Evolutionary conservation across 2,797 vertebrate species (phyloP).

Genomic region (Chelidonichthys spinosus): DNA sequence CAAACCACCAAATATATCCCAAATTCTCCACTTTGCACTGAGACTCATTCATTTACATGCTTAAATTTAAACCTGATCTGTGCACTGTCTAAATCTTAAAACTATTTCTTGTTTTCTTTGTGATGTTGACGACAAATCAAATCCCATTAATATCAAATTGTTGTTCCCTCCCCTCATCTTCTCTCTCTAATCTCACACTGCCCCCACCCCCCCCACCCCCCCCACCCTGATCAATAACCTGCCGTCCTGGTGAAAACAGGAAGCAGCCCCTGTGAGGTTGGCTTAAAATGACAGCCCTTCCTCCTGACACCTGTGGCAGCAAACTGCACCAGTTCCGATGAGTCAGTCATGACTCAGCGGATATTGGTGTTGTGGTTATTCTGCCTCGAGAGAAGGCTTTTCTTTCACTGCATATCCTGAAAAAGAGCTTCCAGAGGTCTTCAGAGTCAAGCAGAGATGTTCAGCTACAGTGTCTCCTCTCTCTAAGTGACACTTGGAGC

Average conservation of each 20-base stretch:
- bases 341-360: constrained; percentile 63
- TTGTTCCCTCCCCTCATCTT: constrained; percentile 22
- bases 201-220: constrained; percentile 5
- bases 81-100: neutral
- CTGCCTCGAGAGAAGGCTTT: constrained; percentile 21
- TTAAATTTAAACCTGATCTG: neutral
- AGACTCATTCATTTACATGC: constrained; percentile 7
- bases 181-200: constrained; percentile 25
- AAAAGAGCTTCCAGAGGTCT: constrained; percentile 39
- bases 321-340: constrained; percentile 35
- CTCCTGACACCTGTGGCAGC: constrained; percentile 16
- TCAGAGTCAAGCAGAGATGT: constrained; percentile 17
- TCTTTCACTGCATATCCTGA: constrained; percentile 37
- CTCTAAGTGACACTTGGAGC: constrained; percentile 41
- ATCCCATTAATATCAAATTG: constrained; percentile 1
- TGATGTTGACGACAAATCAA: too few relatives aligned
- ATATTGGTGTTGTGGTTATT: constrained; percentile 43
- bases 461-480: constrained; percentile 29
- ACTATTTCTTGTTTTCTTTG: too few relatives aligned
- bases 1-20: constrained; percentile 23
- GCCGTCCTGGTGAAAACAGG: constrained; percentile 59
- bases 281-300: constrained; percentile 53
- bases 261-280: constrained; percentile 59
- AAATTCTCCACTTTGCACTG: constrained; percentile 8
- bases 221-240: constrained; percentile 67